These are phyloP conservation scores for Neogobius melanostomus DNA, from an alignment of 2,113 vertebrate species.

Conservation along the genomic window DNA sequence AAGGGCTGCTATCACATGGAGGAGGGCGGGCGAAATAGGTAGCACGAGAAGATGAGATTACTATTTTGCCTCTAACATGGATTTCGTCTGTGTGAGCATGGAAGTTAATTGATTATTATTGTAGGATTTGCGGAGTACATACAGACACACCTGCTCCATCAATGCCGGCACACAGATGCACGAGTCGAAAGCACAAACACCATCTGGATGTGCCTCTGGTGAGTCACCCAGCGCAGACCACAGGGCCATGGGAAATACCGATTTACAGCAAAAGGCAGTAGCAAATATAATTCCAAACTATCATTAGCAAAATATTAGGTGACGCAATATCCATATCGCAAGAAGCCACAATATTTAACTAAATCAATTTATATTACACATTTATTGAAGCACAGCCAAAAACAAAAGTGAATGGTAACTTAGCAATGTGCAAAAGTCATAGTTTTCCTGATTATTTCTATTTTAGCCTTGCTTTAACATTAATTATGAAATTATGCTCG, in stretches of 20 bases:
- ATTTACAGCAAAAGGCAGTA: constrained; percentile 17
- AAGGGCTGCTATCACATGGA: constrained; percentile 31
- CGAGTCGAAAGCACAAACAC: constrained; percentile 21
- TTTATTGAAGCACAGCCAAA: too few relatives aligned
- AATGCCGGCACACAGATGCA: constrained; percentile 19
- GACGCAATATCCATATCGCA: too few relatives aligned
- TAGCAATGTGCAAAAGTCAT: too few relatives aligned
- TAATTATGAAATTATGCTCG: too few relatives aligned
- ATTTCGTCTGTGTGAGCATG: constrained; percentile 27
- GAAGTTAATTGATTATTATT: constrained; percentile 42
- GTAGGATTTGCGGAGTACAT: neutral
- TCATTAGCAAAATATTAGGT: neutral
- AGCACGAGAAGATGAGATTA: constrained; percentile 26
- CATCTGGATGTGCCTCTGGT: constrained; percentile 47
- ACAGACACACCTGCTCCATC: constrained; percentile 40
- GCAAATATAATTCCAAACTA: too few relatives aligned
- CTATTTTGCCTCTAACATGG: constrained; percentile 14
- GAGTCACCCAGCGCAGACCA: constrained; percentile 34
- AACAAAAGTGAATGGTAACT: too few relatives aligned
- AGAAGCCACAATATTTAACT: too few relatives aligned
- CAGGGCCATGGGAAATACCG: constrained; percentile 27
- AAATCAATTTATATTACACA: too few relatives aligned
- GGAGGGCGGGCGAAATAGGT: constrained; percentile 7
- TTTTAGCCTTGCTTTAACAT: too few relatives aligned
- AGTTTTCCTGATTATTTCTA: too few relatives aligned